Evolutionary conservation across 1,140 invertebrate species (phyloP), one percentile per base, ranked within the genome.

Genomic region (Drosophila littoralis): DNA sequence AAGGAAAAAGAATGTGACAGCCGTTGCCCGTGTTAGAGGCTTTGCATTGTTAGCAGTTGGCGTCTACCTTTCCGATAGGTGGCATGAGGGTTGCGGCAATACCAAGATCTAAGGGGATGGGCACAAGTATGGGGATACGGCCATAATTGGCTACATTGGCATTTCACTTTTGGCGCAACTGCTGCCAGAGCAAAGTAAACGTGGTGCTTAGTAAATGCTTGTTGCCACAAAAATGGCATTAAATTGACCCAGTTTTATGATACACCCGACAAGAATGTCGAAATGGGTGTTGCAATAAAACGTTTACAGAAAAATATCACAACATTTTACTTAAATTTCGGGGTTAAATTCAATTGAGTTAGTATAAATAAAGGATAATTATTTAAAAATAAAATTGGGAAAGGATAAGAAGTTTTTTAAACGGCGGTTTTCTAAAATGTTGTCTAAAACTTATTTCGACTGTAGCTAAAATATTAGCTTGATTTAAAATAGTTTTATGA

Each of bases 91-190:
- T 22, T 10, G 33, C 15, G 17, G 28, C 33, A 35, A 51, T 51
- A 33, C n/a, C 9, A 3, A 13, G n/a, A 42, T 42, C 5, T 32
- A n/a, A 33, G 7, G 50, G 50, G 9, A 51, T 36, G 28, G 9
- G 57, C 8, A 36, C 33, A 13, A 54, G 55, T 45, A 45, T 32
- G 57, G 61, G 38, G 52, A 13, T 38, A 46, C 57, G 70, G 58
- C 76, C 83, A 88, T 88, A 89, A 88, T 88, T 88, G 83, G 83
- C 79, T 74, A 82, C 79, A 86, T 88, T 88, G 83, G 83, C 82
- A 88, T 88, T 88, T 86, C 79, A 82, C 83, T 86, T 86, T 79
- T 82, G 79, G 71, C 65, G 43, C 76, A 71, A 76, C 78, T 65
- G 75, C 75, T 85, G 81, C 59, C 75, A 58, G 10, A 38, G 50